Conservation (phyloP, 2,113 vertebrate species). For the Probosciger aterrimus region DNA sequence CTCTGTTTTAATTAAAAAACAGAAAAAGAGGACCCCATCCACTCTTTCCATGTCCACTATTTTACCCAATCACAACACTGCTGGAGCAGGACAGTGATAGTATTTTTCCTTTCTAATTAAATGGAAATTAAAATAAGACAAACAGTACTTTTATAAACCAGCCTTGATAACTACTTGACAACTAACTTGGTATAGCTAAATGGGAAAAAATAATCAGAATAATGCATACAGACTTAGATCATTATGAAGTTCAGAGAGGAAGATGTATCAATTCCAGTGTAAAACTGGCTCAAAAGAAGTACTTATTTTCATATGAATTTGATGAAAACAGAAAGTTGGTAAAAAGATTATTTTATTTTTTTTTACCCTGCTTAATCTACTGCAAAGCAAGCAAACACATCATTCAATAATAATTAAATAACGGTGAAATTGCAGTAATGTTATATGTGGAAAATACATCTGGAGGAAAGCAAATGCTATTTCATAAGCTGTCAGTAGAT, state of each 20-base stretch:
- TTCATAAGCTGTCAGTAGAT: slow-evolving; percentile 15
- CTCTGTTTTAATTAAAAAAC: neutral
- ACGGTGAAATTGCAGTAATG: neutral
- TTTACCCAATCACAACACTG: neutral
- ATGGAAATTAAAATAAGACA: neutral
- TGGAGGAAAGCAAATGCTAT: neutral
- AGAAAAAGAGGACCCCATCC: neutral
- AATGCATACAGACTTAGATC: neutral
- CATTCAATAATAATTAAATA: neutral
- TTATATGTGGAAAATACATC: neutral
- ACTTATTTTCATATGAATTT: neutral
- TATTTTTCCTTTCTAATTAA: slow-evolving; percentile 10
- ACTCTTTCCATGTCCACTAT: neutral
- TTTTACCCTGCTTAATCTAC: neutral
- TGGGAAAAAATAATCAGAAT: neutral
- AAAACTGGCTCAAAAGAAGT: neutral
- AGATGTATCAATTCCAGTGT: neutral
- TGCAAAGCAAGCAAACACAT: neutral
- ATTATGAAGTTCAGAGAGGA: neutral
- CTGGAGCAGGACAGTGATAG: neutral
- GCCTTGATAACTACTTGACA: neutral
- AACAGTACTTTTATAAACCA: neutral
- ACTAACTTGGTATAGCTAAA: neutral
- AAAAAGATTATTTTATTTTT: neutral
- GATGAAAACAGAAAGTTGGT: neutral